phyloP scores from a whole-genome alignment of 2,113 vertebrate genomes.

The Amia ocellicauda region DNA sequence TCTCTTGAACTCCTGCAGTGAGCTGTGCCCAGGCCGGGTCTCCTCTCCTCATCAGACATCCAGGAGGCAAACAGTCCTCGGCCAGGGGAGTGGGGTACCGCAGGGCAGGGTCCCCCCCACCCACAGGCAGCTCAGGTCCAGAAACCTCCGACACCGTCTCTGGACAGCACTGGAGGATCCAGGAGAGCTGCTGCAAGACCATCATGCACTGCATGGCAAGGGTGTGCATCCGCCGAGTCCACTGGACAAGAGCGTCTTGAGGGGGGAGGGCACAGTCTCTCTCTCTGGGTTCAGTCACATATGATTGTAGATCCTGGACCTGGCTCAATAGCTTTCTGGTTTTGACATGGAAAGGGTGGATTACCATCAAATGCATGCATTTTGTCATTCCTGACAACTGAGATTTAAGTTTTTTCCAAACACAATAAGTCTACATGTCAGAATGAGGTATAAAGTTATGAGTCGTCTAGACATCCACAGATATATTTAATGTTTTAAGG shows the following conservation, averaged over 20 bases:
- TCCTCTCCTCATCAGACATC: slow-evolving; percentile 71
- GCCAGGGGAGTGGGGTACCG: slow-evolving; percentile 73
- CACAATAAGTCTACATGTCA: no score
- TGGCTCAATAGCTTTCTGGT: slow-evolving; percentile 72
- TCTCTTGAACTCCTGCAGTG: slow-evolving; percentile 38
- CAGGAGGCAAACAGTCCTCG: slow-evolving; percentile 67
- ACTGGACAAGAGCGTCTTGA: slow-evolving; percentile 67
- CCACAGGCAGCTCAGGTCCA: slow-evolving; percentile 24
- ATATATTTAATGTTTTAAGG: no score
- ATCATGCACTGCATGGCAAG: slow-evolving; percentile 74
- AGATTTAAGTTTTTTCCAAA: no score
- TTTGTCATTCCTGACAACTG: no score
- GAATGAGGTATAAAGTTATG: no score
- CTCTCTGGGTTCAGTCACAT: slow-evolving; percentile 40
- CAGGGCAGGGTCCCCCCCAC: slow-evolving; percentile 44
- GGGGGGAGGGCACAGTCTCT: slow-evolving; percentile 74
- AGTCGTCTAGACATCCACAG: no score
- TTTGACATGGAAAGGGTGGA: slow-evolving; percentile 11
- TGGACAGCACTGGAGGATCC: slow-evolving; percentile 86
- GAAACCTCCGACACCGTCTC: slow-evolving; percentile 22
- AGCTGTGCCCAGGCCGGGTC: slow-evolving; percentile 73
- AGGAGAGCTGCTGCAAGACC: slow-evolving; percentile 77
- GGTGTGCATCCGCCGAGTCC: slow-evolving; percentile 68
- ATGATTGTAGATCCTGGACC: slow-evolving; percentile 64
- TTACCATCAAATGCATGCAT: no score